Evolutionary conservation across 2,797 vertebrate species (phyloP).

Genomic region (Argya squamiceps): DNA sequence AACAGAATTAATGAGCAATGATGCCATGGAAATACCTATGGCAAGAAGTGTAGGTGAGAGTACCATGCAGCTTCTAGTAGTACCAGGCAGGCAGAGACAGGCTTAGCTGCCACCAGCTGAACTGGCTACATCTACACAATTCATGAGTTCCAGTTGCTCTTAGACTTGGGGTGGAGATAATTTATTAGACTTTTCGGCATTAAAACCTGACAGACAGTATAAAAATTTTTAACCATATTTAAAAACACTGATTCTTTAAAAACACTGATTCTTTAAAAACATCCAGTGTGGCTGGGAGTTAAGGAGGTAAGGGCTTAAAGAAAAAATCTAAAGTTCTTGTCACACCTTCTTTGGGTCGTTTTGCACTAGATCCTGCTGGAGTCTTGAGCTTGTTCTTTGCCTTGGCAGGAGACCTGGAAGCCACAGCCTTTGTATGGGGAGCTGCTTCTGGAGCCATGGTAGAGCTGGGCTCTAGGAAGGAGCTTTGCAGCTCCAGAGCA

Average conservation of each 20-base stretch:
- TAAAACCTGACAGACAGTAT: not conserved
- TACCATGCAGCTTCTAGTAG: not conserved
- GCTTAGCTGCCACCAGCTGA: not conserved
- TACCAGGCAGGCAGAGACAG: not conserved
- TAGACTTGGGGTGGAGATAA: not conserved
- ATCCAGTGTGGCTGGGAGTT: not conserved
- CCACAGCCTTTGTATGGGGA: not conserved
- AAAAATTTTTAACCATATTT: not conserved
- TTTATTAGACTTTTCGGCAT: slow-evolving; percentile 21
- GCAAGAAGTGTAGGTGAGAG: not conserved
- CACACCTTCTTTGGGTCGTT: slow-evolving; percentile 76
- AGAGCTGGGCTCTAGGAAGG: slow-evolving; percentile 70
- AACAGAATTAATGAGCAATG: not conserved
- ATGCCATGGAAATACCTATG: not conserved
- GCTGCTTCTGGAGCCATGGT: not conserved
- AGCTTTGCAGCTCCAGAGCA: slow-evolving; percentile 90
- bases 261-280: not conserved
- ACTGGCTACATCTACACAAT: not conserved
- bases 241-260: not conserved
- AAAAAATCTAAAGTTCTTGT: slow-evolving; percentile 86
- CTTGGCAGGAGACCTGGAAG: slow-evolving; percentile 52
- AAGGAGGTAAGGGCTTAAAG: slow-evolving; percentile 83
- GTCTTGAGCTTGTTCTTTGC: slow-evolving; percentile 81
- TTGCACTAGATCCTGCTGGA: slow-evolving; percentile 76
- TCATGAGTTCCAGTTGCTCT: not conserved